Base-by-base conservation (phyloP, 2,113 vertebrate species). In the Trogon surrucura region DNA sequence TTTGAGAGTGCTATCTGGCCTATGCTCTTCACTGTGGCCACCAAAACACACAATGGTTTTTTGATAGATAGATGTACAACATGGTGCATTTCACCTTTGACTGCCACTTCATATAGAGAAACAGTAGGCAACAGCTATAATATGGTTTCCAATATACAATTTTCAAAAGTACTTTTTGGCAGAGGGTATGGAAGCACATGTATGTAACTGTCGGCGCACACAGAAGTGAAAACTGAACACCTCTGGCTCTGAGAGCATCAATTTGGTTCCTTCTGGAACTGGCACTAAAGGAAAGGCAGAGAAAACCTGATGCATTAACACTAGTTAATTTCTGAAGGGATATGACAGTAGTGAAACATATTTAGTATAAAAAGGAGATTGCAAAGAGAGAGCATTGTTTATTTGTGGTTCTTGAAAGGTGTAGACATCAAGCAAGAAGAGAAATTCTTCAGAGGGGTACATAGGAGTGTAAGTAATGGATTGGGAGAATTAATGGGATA, bases 401-500 rank as follows among this genome's bases (percentile, higher is more conserved):
- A 66, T 95, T 54, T 95, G 74, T 81, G 54, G 30, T 83, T 93
- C 88, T 85, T 93, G 62, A 86, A 93, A 92, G 45, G n/a, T 85
- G 44, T 7, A 82, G 67, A 77, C 44, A 70, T 73, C 26, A 62
- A 88, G 71, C 19, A 93, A 88, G 62, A 84, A 80, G 36, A 91
- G 17, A 88, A 89, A 90, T 93, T 85, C 51, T 95, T 89, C 56
- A 66, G 13, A 73, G 32, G 14, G 50, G 29, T 4, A 80, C 60
- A 71, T 62, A 14, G 64, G 81, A 58, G 56, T 80, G 51, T 91
- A 88, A 75, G 71, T 96, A 92, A 92, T 88, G 64, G 67, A 80
- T 90, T 93, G 64, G 64, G 64, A 90, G 67, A 94, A 96, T 90
- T 94, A 96, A 96, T 96, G 89, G 62, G 54, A 85, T 95, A 93